Evolutionary conservation across 2,797 vertebrate genomes (phyloP), one percentile per base, ranked within the genome.

Genomic region (Myotis daubentonii): DNA sequence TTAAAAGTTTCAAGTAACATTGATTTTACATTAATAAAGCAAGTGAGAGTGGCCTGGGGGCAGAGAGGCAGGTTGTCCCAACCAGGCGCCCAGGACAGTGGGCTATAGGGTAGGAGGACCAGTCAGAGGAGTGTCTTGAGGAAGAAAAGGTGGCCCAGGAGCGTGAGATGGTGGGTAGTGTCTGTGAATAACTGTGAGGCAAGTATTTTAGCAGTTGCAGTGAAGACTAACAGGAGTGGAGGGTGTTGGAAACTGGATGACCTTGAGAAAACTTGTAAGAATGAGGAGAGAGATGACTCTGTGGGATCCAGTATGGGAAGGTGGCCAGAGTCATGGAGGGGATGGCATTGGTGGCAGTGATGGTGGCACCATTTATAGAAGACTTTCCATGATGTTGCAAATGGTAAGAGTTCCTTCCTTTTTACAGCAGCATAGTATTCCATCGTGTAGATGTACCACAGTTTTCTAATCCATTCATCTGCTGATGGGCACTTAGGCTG

Each of bases 21-120:
- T 41, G 57, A 65, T 70, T 89, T 72, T 41, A 41, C n/a, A 20
- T 75, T 86, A 79, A 80, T 28, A 87, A 55, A 81, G 38, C 10
- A 80, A 36, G 33, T 33, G 9, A 88, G 57, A 62, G 30, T 25
- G 22, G 60, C 23, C 36, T 36, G n/a, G 36, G 33, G 23, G 4
- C 6, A 9, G 23, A 84, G 89, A 70, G 87, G 28, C 49, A 41
- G n/a, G n/a, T 6, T 88, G 13, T 75, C 23, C 23, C 38, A 8
- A 3, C 49, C 4, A 36, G 38, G 5, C 15, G 11, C 22, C 33
- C 38, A 20, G 30, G 20, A 36, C n/a, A 6, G 13, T 36, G 20
- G 89, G 8, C 2, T 19, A 0, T 17, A 70, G 22, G 16, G 38
- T 12, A 44, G 33, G 57, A 76, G 30, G 23, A 20, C 57, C 17